A percentile compares a stretch with the other conserved stretches of the same genome.
Conservation (phyloP, 2,888 invertebrate species). For the Acrobasis repandana region DNA sequence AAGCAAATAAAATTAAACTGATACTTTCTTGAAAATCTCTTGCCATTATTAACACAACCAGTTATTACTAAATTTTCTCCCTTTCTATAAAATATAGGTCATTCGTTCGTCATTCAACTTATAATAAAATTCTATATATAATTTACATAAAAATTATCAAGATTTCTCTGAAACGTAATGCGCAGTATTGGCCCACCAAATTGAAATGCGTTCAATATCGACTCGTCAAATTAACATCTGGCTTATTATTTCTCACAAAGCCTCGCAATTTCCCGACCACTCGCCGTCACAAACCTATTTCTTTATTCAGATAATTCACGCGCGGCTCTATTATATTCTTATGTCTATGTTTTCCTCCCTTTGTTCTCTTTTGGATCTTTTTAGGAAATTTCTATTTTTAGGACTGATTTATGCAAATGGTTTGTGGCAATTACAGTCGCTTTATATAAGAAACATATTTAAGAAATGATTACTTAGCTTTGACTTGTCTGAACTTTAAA, state of each 20-base stretch:
- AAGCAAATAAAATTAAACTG: too few relatives aligned
- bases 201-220: conserved; percentile 25
- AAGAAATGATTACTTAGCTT: too few relatives aligned
- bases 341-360: not conserved
- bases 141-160: too few relatives aligned
- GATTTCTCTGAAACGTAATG: not conserved
- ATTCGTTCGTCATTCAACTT: too few relatives aligned
- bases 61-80: too few relatives aligned
- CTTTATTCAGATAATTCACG: conserved; percentile 26
- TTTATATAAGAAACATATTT: too few relatives aligned
- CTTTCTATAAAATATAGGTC: too few relatives aligned
- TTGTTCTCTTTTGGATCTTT: conserved; percentile 12
- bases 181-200: too few relatives aligned
- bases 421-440: not conserved
- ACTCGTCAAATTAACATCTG: conserved; percentile 28
- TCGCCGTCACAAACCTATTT: conserved; percentile 27
- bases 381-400: not conserved
- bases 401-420: not conserved
- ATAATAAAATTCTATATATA: too few relatives aligned
- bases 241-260: conserved; percentile 32
- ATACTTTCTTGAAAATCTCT: too few relatives aligned
- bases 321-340: not conserved
- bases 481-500: too few relatives aligned
- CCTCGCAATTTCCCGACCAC: conserved; percentile 26
- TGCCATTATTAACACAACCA: too few relatives aligned